Evolutionary conservation across 1,140 invertebrate species (phyloP).

Genomic region (Papilio aristodemus): DNA sequence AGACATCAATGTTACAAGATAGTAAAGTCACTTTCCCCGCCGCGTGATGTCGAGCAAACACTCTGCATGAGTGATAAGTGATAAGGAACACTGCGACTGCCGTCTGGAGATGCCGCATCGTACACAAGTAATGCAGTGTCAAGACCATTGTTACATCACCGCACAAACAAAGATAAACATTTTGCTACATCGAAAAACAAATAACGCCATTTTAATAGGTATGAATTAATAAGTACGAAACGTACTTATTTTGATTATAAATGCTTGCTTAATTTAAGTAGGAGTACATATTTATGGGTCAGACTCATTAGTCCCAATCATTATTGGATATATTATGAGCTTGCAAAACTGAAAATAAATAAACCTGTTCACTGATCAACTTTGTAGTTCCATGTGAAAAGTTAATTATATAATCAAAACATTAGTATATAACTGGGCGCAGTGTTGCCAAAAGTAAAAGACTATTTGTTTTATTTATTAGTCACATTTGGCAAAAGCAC

Average conservation of each 20-base stretch:
- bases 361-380: too few relatives aligned
- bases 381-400: background rate
- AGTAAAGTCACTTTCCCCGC: background rate
- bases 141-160: background rate
- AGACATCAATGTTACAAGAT: too few relatives aligned
- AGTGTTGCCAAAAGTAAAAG: background rate
- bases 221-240: too few relatives aligned
- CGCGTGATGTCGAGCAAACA: background rate
- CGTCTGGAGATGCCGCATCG: background rate
- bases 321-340: too few relatives aligned
- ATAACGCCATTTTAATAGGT: background rate
- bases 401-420: background rate
- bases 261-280: too few relatives aligned
- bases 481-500: background rate
- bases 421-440: too few relatives aligned
- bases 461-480: constrained; percentile 5
- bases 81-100: background rate
- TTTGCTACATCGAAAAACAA: background rate
- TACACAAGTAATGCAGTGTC: background rate
- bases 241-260: too few relatives aligned
- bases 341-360: too few relatives aligned
- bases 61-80: background rate
- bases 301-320: too few relatives aligned
- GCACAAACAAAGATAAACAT: background rate
- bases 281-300: background rate